Base-by-base conservation (phyloP, 1,140 invertebrate genomes). In the Brachionus manjavacas region DNA sequence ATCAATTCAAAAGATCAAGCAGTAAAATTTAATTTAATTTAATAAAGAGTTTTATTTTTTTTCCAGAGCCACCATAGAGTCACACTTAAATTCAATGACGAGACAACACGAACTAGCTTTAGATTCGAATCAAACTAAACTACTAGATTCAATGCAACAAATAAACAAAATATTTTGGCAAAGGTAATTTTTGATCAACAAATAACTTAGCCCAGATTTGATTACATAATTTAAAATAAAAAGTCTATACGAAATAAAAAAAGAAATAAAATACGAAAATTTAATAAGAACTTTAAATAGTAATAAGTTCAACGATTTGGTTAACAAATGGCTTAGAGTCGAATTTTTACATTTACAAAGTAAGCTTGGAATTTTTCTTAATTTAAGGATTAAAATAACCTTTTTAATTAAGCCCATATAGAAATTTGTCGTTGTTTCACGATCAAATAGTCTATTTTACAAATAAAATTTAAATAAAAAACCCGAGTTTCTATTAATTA, bases 141-240 rank as follows among this genome's bases (percentile, higher is more conserved):
- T 49, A 23, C 4, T 49, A 4, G 43, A 76, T 49, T 72, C 68
- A 72, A 76, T 49, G 8, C 20, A 49, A 49, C 11, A 1, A 76
- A 76, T 76, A 49, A 76, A 76, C 72, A 76, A 76, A 49, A 20
- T 49, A 76, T 76, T 76, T 76, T 76, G 72, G 72, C 41, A 46
- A 20, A 28, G 25, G 72, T 76, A 28, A 49, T 20, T 72, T 72
- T 72, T 41, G 16, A 39, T 39, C 3, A 16, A 25, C 14, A 31
- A 72, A 72, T 43, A 14, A 72, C 1, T 16, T 12, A 4, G 39
- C 20, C 3, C 14, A 68, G 14, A 68, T 28, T 23, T 46, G 43
- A 46, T 46, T 60, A 60, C 52, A 60, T 60, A 60, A 60, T 60
- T 60, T 9, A 20, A 20, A 20, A 35, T 72, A 16, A 9, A 41